Conservation (phyloP, 2,113 vertebrate genomes). For the Mustelus asterias region DNA sequence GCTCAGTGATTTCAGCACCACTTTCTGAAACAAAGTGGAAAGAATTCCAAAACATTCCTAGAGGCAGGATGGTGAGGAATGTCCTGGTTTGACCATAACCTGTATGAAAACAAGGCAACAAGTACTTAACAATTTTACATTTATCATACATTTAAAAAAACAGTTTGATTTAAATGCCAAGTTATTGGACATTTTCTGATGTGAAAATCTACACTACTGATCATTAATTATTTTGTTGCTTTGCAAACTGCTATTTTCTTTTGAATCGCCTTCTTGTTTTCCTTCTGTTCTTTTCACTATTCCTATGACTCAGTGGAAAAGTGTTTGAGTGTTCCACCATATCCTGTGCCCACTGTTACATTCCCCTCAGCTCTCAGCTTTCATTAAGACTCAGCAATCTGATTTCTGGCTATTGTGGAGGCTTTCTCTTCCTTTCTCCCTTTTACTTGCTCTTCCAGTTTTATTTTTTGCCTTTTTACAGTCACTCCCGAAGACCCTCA, state of each 20-base stretch:
- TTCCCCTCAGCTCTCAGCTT: background rate
- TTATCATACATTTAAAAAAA: too few relatives aligned
- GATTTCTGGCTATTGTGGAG: background rate
- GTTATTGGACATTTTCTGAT: too few relatives aligned
- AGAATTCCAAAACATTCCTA: background rate
- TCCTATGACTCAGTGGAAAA: background rate
- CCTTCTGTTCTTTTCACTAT: background rate
- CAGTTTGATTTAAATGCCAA: too few relatives aligned
- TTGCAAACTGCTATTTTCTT: background rate
- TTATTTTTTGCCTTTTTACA: background rate
- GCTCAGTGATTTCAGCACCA: too few relatives aligned
- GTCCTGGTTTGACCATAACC: background rate
- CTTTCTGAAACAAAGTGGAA: background rate
- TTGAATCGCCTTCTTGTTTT: background rate
- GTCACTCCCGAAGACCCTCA: background rate
- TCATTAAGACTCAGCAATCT: background rate
- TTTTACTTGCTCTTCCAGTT: background rate
- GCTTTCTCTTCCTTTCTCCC: background rate
- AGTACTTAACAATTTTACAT: too few relatives aligned
- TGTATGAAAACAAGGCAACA: background rate
- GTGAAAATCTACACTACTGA: background rate
- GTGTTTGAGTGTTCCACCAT: background rate
- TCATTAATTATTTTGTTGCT: background rate
- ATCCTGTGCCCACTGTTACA: background rate
- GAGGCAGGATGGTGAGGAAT: background rate